phyloP scores from a whole-genome alignment of 2,113 vertebrate genomes.

The Choloepus hoffmanni region DNA sequence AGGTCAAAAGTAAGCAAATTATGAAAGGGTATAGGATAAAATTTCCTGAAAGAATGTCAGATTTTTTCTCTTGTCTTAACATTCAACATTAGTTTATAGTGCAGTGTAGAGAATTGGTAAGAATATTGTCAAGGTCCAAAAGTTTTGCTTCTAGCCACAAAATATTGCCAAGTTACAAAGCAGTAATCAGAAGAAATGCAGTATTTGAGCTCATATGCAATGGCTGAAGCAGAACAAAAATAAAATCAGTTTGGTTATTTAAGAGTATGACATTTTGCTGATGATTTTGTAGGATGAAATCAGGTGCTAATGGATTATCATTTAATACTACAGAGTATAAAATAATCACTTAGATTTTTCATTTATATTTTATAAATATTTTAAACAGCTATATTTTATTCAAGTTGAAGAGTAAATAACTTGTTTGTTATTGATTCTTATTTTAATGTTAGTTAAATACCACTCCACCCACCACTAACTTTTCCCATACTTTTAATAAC shows the following conservation, averaged over 20 bases:
- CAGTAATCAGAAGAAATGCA: neutral
- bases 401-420: neutral
- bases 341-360: neutral
- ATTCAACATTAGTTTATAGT: neutral
- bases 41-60: neutral
- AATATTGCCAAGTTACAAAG: neutral
- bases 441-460: neutral
- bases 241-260: neutral
- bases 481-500: neutral
- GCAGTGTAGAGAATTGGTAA: neutral
- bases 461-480: neutral
- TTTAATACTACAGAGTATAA: neutral
- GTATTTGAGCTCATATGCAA: neutral
- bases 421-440: neutral
- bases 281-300: conserved; percentile 5
- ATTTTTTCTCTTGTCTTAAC: neutral
- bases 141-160: neutral
- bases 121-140: neutral
- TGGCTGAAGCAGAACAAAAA: conserved; percentile 25
- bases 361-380: neutral
- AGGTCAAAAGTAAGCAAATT: neutral
- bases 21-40: neutral
- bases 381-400: neutral
- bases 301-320: neutral
- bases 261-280: neutral